phyloP scores from a whole-genome alignment of 1,140 invertebrate species.

The Drosophila lowei region DNA sequence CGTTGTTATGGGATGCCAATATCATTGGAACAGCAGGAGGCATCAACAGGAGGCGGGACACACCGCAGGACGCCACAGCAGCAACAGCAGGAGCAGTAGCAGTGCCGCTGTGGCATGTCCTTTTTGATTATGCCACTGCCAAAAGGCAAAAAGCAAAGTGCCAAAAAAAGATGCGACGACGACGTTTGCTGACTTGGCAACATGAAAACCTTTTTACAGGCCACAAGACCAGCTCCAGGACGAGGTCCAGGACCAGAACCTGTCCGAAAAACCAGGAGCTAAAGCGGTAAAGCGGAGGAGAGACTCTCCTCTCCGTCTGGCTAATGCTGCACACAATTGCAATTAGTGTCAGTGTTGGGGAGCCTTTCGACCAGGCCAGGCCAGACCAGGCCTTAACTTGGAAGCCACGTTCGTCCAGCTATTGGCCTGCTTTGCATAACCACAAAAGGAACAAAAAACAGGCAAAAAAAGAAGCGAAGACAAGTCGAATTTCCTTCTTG shows the following conservation, averaged over 20 bases:
- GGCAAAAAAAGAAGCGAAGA: slow-evolving; percentile 41
- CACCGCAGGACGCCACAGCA: background rate
- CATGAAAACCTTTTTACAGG: slow-evolving; percentile 66
- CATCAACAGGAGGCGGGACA: background rate
- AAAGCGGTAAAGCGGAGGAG: too few species aligned
- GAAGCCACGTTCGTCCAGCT: slow-evolving; percentile 19
- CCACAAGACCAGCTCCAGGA: slow-evolving; percentile 26
- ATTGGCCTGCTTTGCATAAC: slow-evolving; percentile 66
- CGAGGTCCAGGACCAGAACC: background rate
- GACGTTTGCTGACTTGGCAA: slow-evolving; percentile 56
- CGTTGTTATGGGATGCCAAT: slow-evolving; percentile 64
- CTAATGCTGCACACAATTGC: slow-evolving; percentile 79
- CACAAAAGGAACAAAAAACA: slow-evolving; percentile 62
- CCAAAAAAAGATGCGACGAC: slow-evolving; percentile 38
- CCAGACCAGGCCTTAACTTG: slow-evolving; percentile 6
- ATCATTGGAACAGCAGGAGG: slow-evolving; percentile 34
- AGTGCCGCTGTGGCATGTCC: slow-evolving; percentile 53
- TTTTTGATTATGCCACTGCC: slow-evolving; percentile 73
- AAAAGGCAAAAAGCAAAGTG: slow-evolving; percentile 47
- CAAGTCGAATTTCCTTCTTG: slow-evolving; percentile 20
- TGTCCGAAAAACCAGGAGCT: too few species aligned
- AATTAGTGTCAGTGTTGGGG: slow-evolving; percentile 75
- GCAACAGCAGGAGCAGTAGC: slow-evolving; percentile 1
- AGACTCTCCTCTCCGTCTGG: slow-evolving; percentile 6
- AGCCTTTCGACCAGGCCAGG: slow-evolving; percentile 32